Conservation (phyloP, 64 coral and sea anemone genomes). For the Montipora foliosa region DNA sequence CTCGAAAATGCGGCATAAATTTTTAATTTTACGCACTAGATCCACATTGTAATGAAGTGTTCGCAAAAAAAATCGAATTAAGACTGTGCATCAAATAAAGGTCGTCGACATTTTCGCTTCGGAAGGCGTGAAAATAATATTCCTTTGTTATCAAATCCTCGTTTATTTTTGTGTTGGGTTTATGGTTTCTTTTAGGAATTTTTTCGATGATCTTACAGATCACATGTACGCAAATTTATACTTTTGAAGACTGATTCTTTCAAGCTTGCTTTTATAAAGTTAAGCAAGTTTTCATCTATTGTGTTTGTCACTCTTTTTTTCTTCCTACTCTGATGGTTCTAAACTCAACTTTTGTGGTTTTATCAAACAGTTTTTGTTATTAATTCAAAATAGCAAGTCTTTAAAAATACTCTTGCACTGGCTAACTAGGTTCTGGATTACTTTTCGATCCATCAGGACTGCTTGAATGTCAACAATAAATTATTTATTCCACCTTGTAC, state of each 20-base stretch:
- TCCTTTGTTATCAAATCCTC: conserved; percentile 28
- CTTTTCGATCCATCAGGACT: conserved; percentile 32
- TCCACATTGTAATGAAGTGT: conserved; percentile 44
- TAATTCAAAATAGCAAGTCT: neutral
- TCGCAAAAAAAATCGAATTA: conserved; percentile 53
- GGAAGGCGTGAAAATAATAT: conserved; percentile 36
- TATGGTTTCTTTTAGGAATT: neutral
- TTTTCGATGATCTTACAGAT: neutral
- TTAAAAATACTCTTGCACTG: neutral
- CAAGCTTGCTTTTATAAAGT: neutral
- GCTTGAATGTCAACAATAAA: conserved; percentile 54
- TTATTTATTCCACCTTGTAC: conserved; percentile 51
- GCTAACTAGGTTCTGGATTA: conserved; percentile 27
- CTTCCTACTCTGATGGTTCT: neutral
- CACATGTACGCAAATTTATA: neutral
- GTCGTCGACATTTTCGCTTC: conserved; percentile 20
- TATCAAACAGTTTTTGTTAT: neutral
- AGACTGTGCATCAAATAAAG: conserved; percentile 39
- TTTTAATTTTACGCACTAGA: conserved; percentile 57
- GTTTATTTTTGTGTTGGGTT: neutral
- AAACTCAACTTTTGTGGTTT: neutral
- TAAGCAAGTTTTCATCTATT: neutral
- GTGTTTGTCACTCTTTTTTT: neutral
- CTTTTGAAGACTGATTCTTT: neutral
- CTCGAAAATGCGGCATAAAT: conserved; percentile 26